phyloP scores from a whole-genome alignment of 2,888 invertebrate genomes.

The Lasioglossum leucozonium region DNA sequence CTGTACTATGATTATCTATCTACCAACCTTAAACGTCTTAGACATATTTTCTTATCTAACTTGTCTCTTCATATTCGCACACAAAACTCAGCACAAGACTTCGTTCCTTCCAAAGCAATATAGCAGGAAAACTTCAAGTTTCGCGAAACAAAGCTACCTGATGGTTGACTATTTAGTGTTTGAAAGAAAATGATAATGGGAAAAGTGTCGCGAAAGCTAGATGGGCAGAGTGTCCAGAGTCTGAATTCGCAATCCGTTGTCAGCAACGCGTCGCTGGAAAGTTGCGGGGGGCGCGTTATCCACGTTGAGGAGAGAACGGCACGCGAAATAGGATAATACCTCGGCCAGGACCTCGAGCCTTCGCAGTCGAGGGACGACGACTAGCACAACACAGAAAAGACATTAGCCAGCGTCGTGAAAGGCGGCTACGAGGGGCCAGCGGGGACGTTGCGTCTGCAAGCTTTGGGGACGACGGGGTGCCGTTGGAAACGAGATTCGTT shows the following conservation, averaged over 20 bases:
- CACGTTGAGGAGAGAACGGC: conserved; percentile 60
- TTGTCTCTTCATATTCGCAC: not conserved
- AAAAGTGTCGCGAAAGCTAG: not conserved
- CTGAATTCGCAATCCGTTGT: conserved; percentile 1
- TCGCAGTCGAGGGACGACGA: conserved; percentile 78
- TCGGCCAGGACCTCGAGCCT: conserved; percentile 69
- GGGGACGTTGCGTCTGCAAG: conserved; percentile 61
- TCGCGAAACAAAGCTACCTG: not conserved
- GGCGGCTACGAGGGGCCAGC: conserved; percentile 67
- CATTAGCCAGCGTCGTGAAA: conserved; percentile 81
- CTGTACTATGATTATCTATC: too few species aligned
- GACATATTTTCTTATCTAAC: not conserved
- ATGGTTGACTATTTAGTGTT: not conserved
- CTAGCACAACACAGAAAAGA: conserved; percentile 84
- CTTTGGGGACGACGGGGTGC: conserved; percentile 68
- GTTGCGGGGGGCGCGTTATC: conserved; percentile 57
- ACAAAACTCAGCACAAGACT: too few species aligned
- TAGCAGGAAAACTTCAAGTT: not conserved
- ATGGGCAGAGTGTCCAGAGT: not conserved
- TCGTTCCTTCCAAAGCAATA: not conserved
- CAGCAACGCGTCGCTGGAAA: conserved; percentile 25
- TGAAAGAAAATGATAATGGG: not conserved
- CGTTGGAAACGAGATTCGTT: conserved; percentile 76
- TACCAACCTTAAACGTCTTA: too few species aligned
- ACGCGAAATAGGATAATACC: conserved; percentile 80